A percentile compares a stretch with the other conserved stretches of the same genome.
Conservation (phyloP, 1,140 invertebrate genomes). For the Bombus pyrosoma region DNA sequence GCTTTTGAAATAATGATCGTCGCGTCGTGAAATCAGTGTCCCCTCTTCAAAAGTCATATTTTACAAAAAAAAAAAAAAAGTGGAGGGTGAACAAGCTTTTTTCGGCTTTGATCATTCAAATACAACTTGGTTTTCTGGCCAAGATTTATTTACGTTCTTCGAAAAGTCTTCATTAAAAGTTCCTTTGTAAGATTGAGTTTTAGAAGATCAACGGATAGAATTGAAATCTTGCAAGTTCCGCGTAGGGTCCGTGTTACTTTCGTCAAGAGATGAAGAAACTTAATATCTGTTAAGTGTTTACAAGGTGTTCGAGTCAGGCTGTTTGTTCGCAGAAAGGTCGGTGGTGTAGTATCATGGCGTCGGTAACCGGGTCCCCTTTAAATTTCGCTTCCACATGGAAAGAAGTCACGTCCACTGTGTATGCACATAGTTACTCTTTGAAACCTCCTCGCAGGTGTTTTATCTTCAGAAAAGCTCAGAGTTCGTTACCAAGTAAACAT, state of each 20-base stretch:
- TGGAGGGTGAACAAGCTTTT: no score
- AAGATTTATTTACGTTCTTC: background rate
- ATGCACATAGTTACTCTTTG: background rate
- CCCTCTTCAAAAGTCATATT: no score
- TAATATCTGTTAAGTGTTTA: slow-evolving; percentile 12
- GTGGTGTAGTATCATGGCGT: background rate
- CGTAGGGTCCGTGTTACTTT: background rate
- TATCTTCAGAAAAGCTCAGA: background rate
- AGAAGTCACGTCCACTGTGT: background rate
- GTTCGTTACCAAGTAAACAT: background rate
- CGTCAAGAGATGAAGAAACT: slow-evolving; percentile 3
- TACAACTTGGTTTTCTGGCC: background rate
- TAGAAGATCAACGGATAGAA: background rate
- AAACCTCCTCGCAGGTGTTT: background rate
- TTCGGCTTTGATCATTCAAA: background rate
- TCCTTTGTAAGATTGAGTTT: background rate
- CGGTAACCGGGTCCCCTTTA: background rate
- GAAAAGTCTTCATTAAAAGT: slow-evolving; percentile 1
- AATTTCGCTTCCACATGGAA: background rate
- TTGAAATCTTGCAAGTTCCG: background rate
- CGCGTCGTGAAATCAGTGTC: no score
- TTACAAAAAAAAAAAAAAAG: no score
- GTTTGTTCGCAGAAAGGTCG: background rate
- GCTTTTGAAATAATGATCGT: no score
- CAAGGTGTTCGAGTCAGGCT: background rate